Base-by-base conservation (phyloP, 2,888 invertebrate species). In the Fissipunctia ypsillon region DNA sequence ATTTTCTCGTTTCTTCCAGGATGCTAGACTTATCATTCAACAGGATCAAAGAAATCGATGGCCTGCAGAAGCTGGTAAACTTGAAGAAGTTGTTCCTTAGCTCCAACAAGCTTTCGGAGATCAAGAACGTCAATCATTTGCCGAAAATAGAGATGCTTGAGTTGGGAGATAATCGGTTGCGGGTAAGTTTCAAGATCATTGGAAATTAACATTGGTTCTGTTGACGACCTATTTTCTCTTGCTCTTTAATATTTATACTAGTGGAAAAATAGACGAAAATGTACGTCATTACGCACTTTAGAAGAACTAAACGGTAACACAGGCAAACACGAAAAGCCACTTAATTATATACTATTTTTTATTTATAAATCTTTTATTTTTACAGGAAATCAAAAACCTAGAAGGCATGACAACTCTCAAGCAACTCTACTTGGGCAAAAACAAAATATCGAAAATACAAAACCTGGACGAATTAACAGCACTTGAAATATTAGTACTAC, bases 21-120 rank as follows among this genome's bases (percentile, higher is more conserved):
- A 97, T 98, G 78, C 95, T 99, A 80, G 99, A 99, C 94, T 93
- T 99, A 59, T 99, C 99, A 7, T 99, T 99, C 94, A 99, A 99
- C 94, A 97, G 99, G 74, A 97, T 99, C 57, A 97, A 97, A 86
- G 98, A 98, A 91, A 98, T 99, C 72, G 97, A 98, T 89, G 99
- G 99, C 68, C 93, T 99, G 80, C 97, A 97, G 1, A 97, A 97
- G 69, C 94, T 99, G 82, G 87, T 93, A 7, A 98, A 98, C 68
- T 92, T 99, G 76, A 97, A 98, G 89, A 99, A 98, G 90, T 94
- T 99, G 6, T 99, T 97, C 93, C 95, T 99, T 50, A 98, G 99
- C 73, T 98, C 99, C 9, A 99, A 99, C 93, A 98, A 98, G 95
- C 98, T 99, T 45, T 92, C 96, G 0, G 97, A 97, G 91, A 99